Conservation (phyloP, 2,113 vertebrate genomes). For the Merops nubicus region DNA sequence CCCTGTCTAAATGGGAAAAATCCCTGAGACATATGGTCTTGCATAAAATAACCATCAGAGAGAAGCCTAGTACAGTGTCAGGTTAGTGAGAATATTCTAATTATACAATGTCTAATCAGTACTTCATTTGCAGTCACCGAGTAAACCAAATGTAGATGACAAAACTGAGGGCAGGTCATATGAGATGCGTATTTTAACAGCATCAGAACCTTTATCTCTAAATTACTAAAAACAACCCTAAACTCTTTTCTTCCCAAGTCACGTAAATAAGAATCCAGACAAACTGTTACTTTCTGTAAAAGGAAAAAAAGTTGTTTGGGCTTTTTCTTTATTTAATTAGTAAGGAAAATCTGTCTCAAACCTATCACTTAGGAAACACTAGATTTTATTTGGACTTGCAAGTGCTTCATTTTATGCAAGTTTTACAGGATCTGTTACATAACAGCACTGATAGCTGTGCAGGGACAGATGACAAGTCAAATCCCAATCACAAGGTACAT, state of each 20-base stretch:
- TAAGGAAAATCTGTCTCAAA: neutral
- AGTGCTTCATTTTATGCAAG: neutral
- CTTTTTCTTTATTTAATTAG: neutral
- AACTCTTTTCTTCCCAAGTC: neutral
- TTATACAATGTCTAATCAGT: neutral
- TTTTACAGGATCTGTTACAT: conserved; percentile 1
- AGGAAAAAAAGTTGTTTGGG: neutral
- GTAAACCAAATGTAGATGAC: conserved; percentile 32
- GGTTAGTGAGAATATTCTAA: conserved; percentile 35
- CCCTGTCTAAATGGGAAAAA: neutral
- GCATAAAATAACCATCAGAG: conserved; percentile 47
- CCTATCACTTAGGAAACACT: neutral
- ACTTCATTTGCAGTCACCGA: neutral
- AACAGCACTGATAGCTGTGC: neutral
- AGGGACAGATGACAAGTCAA: conserved; percentile 15
- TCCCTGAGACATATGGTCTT: conserved; percentile 42
- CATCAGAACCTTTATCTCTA: neutral
- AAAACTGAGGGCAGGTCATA: neutral
- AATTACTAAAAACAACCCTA: conserved; percentile 27
- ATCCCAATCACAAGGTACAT: conserved; percentile 5
- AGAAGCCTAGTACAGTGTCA: neutral
- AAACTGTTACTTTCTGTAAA: conserved; percentile 9
- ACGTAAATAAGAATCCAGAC: neutral
- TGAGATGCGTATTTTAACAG: neutral
- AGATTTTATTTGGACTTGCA: neutral